Evolutionary conservation across 2,888 invertebrate genomes (phyloP).

Genomic region (Epirrita christyi): DNA sequence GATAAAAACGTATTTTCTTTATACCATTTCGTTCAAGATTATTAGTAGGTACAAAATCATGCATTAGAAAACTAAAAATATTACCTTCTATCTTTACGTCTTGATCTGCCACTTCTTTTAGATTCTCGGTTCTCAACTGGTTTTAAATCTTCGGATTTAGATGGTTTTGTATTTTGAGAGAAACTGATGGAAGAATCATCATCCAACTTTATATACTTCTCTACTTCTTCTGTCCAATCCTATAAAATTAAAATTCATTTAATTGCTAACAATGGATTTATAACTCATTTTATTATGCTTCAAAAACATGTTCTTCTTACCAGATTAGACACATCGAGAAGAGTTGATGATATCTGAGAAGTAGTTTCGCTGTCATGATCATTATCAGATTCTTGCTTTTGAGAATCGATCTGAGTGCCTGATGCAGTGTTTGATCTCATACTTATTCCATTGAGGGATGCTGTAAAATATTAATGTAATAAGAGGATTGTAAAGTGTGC

Average conservation of each 20-base stretch:
- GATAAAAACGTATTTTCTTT: background rate
- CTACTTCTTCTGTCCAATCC: conserved; percentile 83
- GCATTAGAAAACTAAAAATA: too few relatives aligned
- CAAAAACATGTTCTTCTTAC: conserved; percentile 52
- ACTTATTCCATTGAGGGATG: conserved; percentile 65
- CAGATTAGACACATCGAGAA: conserved; percentile 74
- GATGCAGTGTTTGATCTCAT: conserved; percentile 51
- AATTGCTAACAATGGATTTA: background rate
- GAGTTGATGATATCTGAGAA: conserved; percentile 68
- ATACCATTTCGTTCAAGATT: too few relatives aligned
- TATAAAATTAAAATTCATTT: conserved; percentile 35
- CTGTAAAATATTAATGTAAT: conserved; percentile 48
- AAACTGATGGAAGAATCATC: conserved; percentile 73
- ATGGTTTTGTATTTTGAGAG: conserved; percentile 60
- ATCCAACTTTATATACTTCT: conserved; percentile 76
- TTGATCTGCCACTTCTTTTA: conserved; percentile 66
- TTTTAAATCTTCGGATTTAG: conserved; percentile 62
- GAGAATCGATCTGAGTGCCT: conserved; percentile 52
- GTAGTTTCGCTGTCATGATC: conserved; percentile 68
- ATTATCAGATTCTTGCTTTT: conserved; percentile 57
- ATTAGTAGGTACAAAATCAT: too few relatives aligned
- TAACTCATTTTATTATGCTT: background rate
- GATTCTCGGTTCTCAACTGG: conserved; percentile 60
- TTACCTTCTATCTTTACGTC: conserved; percentile 74
- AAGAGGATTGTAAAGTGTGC: too few relatives aligned